Base-by-base conservation (phyloP, 2,888 invertebrate species). In the Portevinia maculata region DNA sequence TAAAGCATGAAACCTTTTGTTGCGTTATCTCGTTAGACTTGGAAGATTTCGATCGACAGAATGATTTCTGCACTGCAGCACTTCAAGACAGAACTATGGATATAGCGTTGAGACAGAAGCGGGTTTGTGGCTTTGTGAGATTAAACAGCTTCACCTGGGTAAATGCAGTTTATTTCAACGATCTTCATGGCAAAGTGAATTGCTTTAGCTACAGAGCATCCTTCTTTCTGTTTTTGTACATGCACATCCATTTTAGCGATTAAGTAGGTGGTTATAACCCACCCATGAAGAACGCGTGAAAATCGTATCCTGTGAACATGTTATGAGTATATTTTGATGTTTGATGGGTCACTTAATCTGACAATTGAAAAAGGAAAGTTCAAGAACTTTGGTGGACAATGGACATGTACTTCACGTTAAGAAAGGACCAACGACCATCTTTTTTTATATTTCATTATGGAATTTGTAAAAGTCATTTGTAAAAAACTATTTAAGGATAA, bases 111-210 rank as follows among this genome's bases (percentile, higher is more conserved):
- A n/a, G n/a, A 44, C 17, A 4, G 15, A 44, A 15, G 5, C 8
- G 24, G 15, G 39, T 59, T 59, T 44, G 44, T 44, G 19, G 44
- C 19, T 28, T 19, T 44, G n/a, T 44, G 5, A 13, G 19, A 59
- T 30, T 7, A 17, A 39, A 44, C 44, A 41, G 44, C 19, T 59
- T 24, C 17, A 13, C 13, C n/a, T 15, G 48, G 24, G 24, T 48
- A 24, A 24, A 24, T 28, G 48, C 6, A 48, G 21, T 28, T 48
- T 48, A 24, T 13, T 21, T 28, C n/a, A 19, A 30, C 19, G 59
- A 44, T 41, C 59, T 59, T 44, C 44, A 44, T 30, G 44, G 30
- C 1, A 44, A 41, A 59, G 44, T 59, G 19, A 59, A 30, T 30
- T 15, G 30, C 30, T 11, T 44, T 44, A 32, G 9, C 4, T 28